These are phyloP conservation scores for Himantopus leucocephalus DNA, from an alignment of 2,113 vertebrate genomes.

Conservation along the genomic window DNA sequence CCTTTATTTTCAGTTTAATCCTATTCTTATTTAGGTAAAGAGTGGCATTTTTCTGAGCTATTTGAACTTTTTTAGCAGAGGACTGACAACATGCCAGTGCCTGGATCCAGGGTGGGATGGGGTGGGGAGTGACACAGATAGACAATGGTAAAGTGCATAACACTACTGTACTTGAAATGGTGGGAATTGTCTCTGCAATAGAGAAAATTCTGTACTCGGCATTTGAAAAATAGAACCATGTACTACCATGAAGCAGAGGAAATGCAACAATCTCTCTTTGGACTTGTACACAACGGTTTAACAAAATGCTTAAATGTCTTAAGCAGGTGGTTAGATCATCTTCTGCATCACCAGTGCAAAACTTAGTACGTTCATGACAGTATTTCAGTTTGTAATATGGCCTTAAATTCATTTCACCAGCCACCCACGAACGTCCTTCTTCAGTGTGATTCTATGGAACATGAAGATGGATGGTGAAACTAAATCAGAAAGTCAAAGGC, in stretches of 20 bases:
- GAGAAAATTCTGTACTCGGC: not conserved
- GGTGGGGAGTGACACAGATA: not conserved
- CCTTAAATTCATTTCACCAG: not conserved
- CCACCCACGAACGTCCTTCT: not conserved
- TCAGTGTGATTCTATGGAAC: not conserved
- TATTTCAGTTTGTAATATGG: not conserved
- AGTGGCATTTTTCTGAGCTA: not conserved
- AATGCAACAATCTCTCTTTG: not conserved
- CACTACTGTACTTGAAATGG: not conserved
- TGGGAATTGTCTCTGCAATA: not conserved
- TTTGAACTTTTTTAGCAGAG: not conserved
- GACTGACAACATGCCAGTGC: not conserved
- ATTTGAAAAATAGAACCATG: not conserved
- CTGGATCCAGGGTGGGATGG: not conserved
- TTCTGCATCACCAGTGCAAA: not conserved
- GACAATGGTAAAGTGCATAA: not conserved
- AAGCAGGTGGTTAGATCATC: not conserved
- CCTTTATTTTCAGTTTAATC: not conserved
- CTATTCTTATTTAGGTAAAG: not conserved
- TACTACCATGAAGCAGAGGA: not conserved
- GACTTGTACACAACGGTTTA: not conserved
- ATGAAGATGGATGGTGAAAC: not conserved
- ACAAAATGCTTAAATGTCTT: not conserved
- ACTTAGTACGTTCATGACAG: not conserved
- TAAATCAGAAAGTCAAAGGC: not conserved